Evolutionary conservation across 2,113 vertebrate genomes (phyloP).

Genomic region (Sorex fumeus): DNA sequence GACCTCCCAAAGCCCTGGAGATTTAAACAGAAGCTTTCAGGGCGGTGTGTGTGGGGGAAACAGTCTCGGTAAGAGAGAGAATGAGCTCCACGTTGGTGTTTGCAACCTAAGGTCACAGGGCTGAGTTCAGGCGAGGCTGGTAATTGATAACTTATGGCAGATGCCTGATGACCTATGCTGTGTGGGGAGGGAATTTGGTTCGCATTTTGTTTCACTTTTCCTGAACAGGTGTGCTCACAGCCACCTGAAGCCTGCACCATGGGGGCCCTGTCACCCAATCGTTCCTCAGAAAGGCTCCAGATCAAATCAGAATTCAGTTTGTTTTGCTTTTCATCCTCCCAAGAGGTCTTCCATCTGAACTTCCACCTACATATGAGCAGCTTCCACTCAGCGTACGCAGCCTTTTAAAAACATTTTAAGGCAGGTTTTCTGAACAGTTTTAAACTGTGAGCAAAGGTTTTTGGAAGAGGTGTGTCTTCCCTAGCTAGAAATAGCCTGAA

Average conservation of each 20-base stretch:
- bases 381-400: not conserved
- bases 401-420: not conserved
- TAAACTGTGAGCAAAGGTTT: slow-evolving; percentile 14
- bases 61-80: slow-evolving; percentile 10
- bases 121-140: not conserved
- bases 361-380: not conserved
- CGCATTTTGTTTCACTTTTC: slow-evolving; percentile 74
- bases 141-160: slow-evolving; percentile 79
- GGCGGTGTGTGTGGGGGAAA: not conserved
- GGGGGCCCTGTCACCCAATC: not conserved
- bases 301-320: slow-evolving; percentile 24
- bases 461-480: slow-evolving; percentile 48
- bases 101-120: slow-evolving; percentile 64
- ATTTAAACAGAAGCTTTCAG: slow-evolving; percentile 62
- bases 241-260: not conserved
- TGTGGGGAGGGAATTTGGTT: slow-evolving; percentile 39
- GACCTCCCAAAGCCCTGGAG: slow-evolving; percentile 64
- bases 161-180: slow-evolving; percentile 77
- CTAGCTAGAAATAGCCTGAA: slow-evolving; percentile 62
- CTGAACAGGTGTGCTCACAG: slow-evolving; percentile 77
- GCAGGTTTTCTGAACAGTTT: slow-evolving; percentile 44
- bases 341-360: not conserved
- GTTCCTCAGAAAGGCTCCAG: slow-evolving; percentile 50
- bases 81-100: slow-evolving; percentile 41
- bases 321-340: slow-evolving; percentile 9